Conservation (phyloP, 2,888 invertebrate species). For the Nebria salina region DNA sequence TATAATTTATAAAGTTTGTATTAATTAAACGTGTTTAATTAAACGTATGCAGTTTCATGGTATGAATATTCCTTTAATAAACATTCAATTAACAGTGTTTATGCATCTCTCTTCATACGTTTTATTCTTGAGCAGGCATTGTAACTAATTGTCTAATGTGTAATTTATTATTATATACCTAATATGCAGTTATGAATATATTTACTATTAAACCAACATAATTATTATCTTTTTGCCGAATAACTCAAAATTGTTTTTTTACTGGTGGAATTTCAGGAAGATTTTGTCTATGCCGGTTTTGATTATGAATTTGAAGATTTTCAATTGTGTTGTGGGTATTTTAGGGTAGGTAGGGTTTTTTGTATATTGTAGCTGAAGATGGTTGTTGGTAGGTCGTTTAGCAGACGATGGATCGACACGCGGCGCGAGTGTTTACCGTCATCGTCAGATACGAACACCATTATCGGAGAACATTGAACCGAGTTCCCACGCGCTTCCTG, state of each 20-base stretch:
- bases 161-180: neutral
- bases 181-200: neutral
- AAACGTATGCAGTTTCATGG: conserved; percentile 42
- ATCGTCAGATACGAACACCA: conserved; percentile 20
- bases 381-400: neutral
- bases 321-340: neutral
- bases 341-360: neutral
- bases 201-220: no score
- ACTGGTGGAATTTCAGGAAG: no score
- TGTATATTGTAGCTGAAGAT: neutral
- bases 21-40: conserved; percentile 44
- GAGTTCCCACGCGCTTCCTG: conserved; percentile 45
- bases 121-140: conserved; percentile 8
- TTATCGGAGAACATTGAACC: conserved; percentile 33
- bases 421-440: conserved; percentile 27
- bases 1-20: conserved; percentile 40
- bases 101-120: conserved; percentile 4
- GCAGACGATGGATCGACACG: conserved; percentile 17
- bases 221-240: no score
- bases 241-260: no score
- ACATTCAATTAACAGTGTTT: conserved; percentile 23
- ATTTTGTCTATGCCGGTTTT: no score
- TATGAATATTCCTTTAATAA: conserved; percentile 30
- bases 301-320: no score
- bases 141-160: neutral